These are phyloP conservation scores for Eueremaeus valkanovi DNA, from an alignment of 2,888 invertebrate species.

Conservation along the genomic window DNA sequence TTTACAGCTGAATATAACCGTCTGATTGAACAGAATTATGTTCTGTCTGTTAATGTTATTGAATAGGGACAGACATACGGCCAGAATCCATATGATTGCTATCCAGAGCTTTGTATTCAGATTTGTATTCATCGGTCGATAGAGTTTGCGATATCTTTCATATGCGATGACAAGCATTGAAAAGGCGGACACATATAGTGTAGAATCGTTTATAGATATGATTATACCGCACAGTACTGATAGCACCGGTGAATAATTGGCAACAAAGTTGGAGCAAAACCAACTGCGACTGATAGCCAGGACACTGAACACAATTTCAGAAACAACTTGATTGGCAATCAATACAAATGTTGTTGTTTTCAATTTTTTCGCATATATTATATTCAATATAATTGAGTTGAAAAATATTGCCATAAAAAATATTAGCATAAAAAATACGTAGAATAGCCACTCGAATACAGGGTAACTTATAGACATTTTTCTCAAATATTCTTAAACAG, in stretches of 20 bases:
- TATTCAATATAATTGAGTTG: background rate
- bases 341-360: background rate
- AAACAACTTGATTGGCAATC: background rate
- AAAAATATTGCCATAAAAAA: background rate
- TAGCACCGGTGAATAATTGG: background rate
- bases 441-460: background rate
- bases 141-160: constrained; percentile 3
- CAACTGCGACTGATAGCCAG: background rate
- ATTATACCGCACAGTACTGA: background rate
- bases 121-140: background rate
- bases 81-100: background rate
- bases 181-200: constrained; percentile 12
- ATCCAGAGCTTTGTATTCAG: background rate
- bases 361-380: background rate
- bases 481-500: background rate
- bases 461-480: background rate
- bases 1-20: background rate
- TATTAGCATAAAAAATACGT: background rate
- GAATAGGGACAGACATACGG: background rate
- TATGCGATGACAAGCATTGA: background rate
- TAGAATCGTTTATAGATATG: background rate
- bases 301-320: constrained; percentile 6
- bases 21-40: background rate
- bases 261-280: background rate
- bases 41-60: background rate